Percentiles rank a stretch among this genome's conserved stretches.
Evolutionary conservation across 2,888 invertebrate species (phyloP).

Genomic region (Anagyrus pseudococci): DNA sequence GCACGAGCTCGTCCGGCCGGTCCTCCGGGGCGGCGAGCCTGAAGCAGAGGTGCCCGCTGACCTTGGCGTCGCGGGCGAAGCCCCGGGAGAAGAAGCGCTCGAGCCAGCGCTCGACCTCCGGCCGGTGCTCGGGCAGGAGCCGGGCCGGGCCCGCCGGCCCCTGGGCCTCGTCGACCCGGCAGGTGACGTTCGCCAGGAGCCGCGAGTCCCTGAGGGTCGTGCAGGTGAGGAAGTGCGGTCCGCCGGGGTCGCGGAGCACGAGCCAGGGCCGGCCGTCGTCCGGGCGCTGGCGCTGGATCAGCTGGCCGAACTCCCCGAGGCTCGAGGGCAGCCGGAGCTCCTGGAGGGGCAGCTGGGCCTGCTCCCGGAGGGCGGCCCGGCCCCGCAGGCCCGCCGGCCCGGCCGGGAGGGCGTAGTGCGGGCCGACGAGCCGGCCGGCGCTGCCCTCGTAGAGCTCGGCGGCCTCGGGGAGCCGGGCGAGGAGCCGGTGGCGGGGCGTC

Average conservation of each 20-base stretch:
- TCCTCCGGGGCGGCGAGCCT: conserved; percentile 72
- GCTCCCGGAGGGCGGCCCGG: conserved; percentile 67
- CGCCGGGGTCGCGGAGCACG: conserved; percentile 77
- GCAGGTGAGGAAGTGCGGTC: conserved; percentile 77
- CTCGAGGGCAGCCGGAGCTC: conserved; percentile 75
- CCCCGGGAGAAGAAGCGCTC: conserved; percentile 71
- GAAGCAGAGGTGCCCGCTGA: conserved; percentile 82
- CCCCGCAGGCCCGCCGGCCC: conserved; percentile 76
- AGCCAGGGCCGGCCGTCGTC: conserved; percentile 71
- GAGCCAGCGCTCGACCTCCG: conserved; percentile 72
- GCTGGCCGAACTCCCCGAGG: conserved; percentile 66
- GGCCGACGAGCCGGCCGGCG: conserved; percentile 63
- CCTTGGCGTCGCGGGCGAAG: conserved; percentile 63
- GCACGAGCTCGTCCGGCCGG: conserved; percentile 65
- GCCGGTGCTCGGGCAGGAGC: conserved; percentile 70
- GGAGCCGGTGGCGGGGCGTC: conserved; percentile 73
- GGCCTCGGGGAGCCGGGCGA: conserved; percentile 72
- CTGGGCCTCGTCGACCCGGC: conserved; percentile 73
- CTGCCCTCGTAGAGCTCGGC: conserved; percentile 71
- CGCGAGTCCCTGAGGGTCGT: conserved; percentile 81
- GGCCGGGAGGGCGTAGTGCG: conserved; percentile 76
- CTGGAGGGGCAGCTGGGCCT: too few species aligned
- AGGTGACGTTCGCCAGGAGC: conserved; percentile 82
- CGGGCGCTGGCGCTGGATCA: conserved; percentile 70
- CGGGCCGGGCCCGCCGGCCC: conserved; percentile 53